Percentiles rank a stretch among this genome's conserved stretches.
These are phyloP conservation scores for Myotis myotis DNA, from an alignment of 2,797 vertebrate genomes.

Conservation along the genomic window DNA sequence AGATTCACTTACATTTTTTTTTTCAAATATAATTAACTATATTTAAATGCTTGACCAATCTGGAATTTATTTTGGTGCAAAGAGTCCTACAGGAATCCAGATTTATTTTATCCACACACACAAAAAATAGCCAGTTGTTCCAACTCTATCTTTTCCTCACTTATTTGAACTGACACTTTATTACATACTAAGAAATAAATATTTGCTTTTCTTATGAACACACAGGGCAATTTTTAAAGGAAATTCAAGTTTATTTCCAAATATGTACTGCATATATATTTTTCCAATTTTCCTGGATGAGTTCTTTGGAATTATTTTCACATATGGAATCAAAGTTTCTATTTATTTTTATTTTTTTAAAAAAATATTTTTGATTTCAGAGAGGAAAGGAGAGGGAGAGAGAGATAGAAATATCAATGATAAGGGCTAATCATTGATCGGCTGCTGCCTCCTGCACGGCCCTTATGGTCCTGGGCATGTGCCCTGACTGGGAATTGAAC, in stretches of 20 bases:
- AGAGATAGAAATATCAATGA: too few relatives aligned
- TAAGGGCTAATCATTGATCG: too few relatives aligned
- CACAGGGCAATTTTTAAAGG: neutral
- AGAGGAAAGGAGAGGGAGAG: too few relatives aligned
- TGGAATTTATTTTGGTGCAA: slow-evolving; percentile 9
- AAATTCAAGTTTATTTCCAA: neutral
- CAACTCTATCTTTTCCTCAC: neutral
- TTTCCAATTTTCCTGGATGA: neutral
- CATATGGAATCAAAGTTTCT: neutral
- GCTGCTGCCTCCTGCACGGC: too few relatives aligned
- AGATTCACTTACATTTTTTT: neutral
- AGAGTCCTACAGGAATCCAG: neutral
- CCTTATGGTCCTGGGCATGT: too few relatives aligned
- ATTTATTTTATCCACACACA: neutral
- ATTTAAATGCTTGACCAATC: slow-evolving; percentile 1
- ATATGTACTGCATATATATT: neutral
- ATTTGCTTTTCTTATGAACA: neutral
- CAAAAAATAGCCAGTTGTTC: neutral
- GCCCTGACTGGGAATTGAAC: too few relatives aligned
- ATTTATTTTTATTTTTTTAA: neutral
- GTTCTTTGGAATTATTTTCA: slow-evolving; percentile 24
- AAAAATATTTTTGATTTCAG: too few relatives aligned
- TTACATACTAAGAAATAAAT: neutral
- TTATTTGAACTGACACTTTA: neutral
- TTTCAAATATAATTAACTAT: neutral